These are phyloP conservation scores for Sphenopsis melanotis DNA, from an alignment of 2,797 vertebrate genomes.

Conservation along the genomic window DNA sequence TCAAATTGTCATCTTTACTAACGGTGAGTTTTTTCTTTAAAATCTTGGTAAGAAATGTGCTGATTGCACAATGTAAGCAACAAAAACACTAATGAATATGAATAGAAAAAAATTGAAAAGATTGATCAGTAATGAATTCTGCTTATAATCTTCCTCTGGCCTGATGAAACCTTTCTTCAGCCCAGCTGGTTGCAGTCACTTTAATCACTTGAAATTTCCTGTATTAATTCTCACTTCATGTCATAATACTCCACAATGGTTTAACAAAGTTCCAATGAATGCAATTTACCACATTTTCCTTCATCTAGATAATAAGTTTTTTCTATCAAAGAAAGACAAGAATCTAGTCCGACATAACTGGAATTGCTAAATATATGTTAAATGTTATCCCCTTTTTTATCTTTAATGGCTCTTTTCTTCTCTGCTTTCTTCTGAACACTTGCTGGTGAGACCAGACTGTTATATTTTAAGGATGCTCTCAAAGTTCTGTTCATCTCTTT, in stretches of 20 bases:
- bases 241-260: not conserved
- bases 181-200: slow-evolving; percentile 4
- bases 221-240: not conserved
- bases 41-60: not conserved
- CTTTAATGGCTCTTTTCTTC: not conserved
- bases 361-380: not conserved
- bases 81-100: not conserved
- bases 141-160: not conserved
- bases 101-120: not conserved
- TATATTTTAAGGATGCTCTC: not conserved
- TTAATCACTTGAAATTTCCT: slow-evolving; percentile 25
- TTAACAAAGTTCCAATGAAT: not conserved
- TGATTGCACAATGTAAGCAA: not conserved
- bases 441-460: not conserved
- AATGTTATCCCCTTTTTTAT: not conserved
- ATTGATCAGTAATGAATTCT: slow-evolving; percentile 1
- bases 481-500: not conserved
- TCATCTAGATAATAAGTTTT: not conserved
- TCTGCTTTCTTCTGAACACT: not conserved
- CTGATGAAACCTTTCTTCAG: slow-evolving; percentile 16
- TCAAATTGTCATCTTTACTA: not conserved
- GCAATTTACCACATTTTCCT: not conserved
- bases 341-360: not conserved
- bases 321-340: not conserved
- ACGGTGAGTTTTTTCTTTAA: not conserved